Conservation (phyloP, 2,797 vertebrate genomes). For the Momotus momota region DNA sequence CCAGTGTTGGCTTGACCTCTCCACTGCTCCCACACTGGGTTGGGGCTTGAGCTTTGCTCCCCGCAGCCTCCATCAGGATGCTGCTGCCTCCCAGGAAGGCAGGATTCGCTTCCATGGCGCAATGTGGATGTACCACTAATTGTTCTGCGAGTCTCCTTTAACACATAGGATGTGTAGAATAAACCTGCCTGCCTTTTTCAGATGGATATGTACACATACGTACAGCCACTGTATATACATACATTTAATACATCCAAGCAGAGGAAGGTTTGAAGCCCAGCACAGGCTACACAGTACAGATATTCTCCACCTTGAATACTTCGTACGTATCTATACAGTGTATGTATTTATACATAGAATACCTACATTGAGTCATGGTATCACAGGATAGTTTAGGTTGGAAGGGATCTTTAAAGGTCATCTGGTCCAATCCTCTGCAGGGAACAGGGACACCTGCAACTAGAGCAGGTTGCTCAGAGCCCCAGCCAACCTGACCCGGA, state of each 20-base stretch:
- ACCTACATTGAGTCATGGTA: not conserved
- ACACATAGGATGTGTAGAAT: not conserved
- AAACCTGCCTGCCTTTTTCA: not conserved
- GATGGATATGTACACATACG: not conserved
- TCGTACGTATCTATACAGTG: not conserved
- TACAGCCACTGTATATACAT: not conserved
- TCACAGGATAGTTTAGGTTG: not conserved
- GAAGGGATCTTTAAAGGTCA: not conserved
- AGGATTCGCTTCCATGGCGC: accelerated
- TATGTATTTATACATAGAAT: not conserved
- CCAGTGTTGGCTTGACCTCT: not conserved
- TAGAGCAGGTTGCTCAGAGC: not conserved
- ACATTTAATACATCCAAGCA: not conserved
- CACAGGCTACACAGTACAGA: not conserved
- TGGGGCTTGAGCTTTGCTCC: not conserved
- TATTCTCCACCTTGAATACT: not conserved
- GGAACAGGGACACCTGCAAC: not conserved
- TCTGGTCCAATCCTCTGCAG: not conserved
- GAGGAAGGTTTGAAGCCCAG: not conserved
- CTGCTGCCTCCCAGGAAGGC: not conserved
- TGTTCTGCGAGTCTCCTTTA: accelerated
- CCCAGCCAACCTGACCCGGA: not conserved
- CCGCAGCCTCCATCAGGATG: not conserved
- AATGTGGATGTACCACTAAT: not conserved
- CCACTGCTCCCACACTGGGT: accelerated